Base-by-base conservation (phyloP, 2,888 invertebrate genomes). In the Metellina segmentata region DNA sequence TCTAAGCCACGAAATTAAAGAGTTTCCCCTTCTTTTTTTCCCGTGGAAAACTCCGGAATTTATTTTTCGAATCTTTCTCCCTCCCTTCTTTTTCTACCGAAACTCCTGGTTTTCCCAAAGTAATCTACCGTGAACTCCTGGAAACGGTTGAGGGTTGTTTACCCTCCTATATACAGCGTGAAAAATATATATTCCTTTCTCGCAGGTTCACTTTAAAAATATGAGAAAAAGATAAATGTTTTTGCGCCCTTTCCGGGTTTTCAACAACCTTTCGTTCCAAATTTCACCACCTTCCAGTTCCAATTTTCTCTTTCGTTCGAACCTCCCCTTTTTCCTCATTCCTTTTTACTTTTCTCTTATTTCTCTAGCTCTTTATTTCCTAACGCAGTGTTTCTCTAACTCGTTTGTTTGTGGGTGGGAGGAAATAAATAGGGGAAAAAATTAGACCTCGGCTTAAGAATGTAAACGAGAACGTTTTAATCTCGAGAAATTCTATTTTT, bases 211-310 rank as follows among this genome's bases (percentile, higher is more conserved):
- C 20, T 69, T 82, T 82, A 77, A 86, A 89, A 91, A 91, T 86
- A 86, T 69, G 91, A 70, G 87, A 83, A 83, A 82, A 91, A 87
- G 87, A 87, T 91, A 91, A 91, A 91, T 87, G 91, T 83, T 91
- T 91, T 91, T 74, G 61, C 79, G 69, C 77, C 52, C 69, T 81
- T 72, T 77, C 78, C 82, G 51, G 69, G 74, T 83, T 91, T 83
- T 91, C 91, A 91, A 87, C 87, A 83, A 70, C 87, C 87, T 78
- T 83, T 90, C 81, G 72, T 78, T 85, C 20, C 48, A 85, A 85
- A 90, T 90, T 90, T 90, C 75, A 82, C 82, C 74, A 82, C 70
- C 71, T 78, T 78, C 52, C 53, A 48, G n/a, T 86, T 79, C 20
- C 70, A 20, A 20, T 70, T 81, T 53, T 78, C 51, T 49, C n/a